phyloP scores from a whole-genome alignment of 2,888 invertebrate genomes.

The Salpingus planirostris region DNA sequence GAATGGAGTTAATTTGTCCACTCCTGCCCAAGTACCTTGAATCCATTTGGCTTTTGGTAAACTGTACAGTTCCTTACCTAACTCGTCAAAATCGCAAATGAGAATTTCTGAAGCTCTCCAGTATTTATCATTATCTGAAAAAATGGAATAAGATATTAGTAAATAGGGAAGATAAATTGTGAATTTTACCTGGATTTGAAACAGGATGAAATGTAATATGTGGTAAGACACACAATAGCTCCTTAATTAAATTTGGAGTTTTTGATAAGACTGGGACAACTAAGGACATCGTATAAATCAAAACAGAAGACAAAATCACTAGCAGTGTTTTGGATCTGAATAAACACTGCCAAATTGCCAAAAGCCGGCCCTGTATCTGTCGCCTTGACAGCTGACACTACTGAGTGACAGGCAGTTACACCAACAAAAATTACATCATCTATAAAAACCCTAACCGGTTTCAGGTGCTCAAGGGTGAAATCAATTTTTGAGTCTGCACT shows the following conservation, averaged over 20 bases:
- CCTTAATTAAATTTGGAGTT: not conserved
- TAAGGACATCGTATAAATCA: no score
- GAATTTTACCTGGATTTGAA: not conserved
- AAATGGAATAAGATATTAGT: not conserved
- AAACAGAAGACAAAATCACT: no score
- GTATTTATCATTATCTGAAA: constrained; percentile 9
- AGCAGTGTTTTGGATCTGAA: no score
- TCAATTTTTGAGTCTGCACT: no score
- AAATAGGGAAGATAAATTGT: not conserved
- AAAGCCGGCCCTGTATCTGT: no score
- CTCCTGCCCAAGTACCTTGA: constrained; percentile 44
- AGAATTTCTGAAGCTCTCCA: constrained; percentile 37
- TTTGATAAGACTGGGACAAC: not conserved
- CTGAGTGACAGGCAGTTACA: no score
- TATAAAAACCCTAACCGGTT: no score
- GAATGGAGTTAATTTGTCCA: constrained; percentile 32
- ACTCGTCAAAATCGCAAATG: constrained; percentile 38
- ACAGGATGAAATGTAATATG: not conserved
- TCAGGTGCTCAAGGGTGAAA: no score
- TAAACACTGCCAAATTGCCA: no score
- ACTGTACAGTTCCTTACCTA: constrained; percentile 35
- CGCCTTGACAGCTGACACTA: no score
- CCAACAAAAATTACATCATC: no score
- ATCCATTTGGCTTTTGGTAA: constrained; percentile 41
- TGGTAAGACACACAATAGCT: not conserved